These are phyloP conservation scores for Rhombomys opimus DNA, from an alignment of 2,113 vertebrate species.

Conservation along the genomic window DNA sequence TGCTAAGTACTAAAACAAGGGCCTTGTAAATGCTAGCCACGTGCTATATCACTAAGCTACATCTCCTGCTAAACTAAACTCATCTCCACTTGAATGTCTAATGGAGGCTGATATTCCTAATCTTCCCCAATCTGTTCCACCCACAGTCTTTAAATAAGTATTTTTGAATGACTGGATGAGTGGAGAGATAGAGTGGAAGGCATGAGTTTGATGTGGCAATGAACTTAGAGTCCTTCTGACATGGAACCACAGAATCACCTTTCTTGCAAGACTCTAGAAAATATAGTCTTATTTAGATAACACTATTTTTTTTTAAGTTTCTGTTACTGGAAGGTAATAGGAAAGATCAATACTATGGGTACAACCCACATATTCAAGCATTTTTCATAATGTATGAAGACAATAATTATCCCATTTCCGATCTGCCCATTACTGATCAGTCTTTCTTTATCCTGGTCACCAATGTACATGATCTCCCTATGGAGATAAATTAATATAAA, in stretches of 20 bases:
- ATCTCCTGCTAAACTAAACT: neutral
- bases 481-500: neutral
- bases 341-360: neutral
- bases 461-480: neutral
- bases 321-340: neutral
- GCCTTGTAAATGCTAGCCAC: neutral
- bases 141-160: neutral
- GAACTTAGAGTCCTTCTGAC: neutral
- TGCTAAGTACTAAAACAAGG: neutral
- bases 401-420: neutral
- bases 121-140: neutral
- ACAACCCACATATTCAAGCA: neutral
- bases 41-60: fast-evolving
- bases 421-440: neutral
- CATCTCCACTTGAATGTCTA: neutral
- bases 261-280: neutral
- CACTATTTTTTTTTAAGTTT: neutral
- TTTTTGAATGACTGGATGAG: neutral
- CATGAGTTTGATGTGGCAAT: neutral
- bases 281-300: neutral
- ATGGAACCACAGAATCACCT: neutral
- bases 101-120: neutral
- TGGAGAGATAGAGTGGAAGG: neutral
- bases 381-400: neutral
- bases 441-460: neutral